A percentile compares a stretch with the other conserved stretches of the same genome.
phyloP scores from a whole-genome alignment of 2,888 invertebrate species.

The Acleris holmiana region DNA sequence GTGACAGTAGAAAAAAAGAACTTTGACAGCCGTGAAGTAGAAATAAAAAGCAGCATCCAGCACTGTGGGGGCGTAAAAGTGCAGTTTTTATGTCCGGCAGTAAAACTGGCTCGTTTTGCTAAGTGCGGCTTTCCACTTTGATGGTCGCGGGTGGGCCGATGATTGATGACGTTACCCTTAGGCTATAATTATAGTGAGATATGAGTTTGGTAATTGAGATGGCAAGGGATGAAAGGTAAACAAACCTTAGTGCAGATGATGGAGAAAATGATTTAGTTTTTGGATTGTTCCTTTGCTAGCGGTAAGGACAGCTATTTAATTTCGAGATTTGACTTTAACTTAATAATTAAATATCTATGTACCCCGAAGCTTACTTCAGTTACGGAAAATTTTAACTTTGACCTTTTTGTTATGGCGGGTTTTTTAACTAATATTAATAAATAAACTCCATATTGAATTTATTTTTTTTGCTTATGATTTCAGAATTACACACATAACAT shows the following conservation, averaged over 20 bases:
- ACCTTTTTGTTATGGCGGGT: too few species aligned
- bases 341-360: too few species aligned
- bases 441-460: too few species aligned
- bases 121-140: constrained; percentile 34
- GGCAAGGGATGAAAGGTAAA: constrained; percentile 8
- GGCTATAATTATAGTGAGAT: constrained; percentile 21
- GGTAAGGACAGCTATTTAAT: too few species aligned
- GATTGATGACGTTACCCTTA: constrained; percentile 21
- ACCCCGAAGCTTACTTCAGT: too few species aligned
- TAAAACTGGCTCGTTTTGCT: constrained; percentile 50
- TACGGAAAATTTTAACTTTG: too few species aligned
- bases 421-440: too few species aligned
- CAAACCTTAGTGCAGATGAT: background rate
- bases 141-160: constrained; percentile 30
- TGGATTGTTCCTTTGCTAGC: too few species aligned
- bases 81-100: constrained; percentile 65
- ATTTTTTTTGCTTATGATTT: too few species aligned
- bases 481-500: too few species aligned
- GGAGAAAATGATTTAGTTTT: too few species aligned
- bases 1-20: constrained; percentile 57
- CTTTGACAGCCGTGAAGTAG: constrained; percentile 60
- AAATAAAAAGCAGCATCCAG: constrained; percentile 59
- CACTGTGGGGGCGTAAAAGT: constrained; percentile 55
- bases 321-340: too few species aligned
- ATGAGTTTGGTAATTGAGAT: constrained; percentile 21